Conservation (phyloP, 1,140 invertebrate species). For the Phthorimaea operculella region DNA sequence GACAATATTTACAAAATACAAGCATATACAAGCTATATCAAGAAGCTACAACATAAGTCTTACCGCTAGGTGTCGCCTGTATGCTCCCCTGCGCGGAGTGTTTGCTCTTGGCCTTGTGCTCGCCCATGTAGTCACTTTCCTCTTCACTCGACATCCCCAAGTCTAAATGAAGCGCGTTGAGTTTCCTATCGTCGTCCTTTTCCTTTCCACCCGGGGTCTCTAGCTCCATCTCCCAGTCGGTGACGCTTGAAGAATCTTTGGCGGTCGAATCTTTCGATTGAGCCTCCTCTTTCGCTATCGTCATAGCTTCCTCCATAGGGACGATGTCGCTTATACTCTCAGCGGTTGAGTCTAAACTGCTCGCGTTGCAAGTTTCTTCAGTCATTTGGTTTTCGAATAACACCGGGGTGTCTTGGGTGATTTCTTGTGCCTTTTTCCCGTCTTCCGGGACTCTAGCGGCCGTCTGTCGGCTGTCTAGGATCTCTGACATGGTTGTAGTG, state of each 20-base stretch:
- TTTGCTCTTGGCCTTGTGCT: constrained; percentile 36
- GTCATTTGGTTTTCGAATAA: constrained; percentile 59
- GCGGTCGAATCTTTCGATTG: constrained; percentile 36
- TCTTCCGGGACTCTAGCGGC: constrained; percentile 25
- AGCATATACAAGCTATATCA: no score
- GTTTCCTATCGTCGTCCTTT: constrained; percentile 54
- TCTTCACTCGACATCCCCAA: constrained; percentile 67
- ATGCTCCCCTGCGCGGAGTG: constrained; percentile 41
- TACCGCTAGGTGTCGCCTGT: constrained; percentile 45
- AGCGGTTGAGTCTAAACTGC: constrained; percentile 56
- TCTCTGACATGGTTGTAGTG: constrained; percentile 56
- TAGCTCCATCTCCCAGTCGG: constrained; percentile 71
- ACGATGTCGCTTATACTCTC: constrained; percentile 53
- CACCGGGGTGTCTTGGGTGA: constrained; percentile 69
- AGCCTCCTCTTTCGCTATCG: constrained; percentile 34
- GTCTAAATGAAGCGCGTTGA: constrained; percentile 59
- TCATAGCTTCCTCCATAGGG: constrained; percentile 36
- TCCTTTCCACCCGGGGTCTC: constrained; percentile 64
- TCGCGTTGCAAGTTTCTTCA: constrained; percentile 51
- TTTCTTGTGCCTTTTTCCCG: constrained; percentile 34
- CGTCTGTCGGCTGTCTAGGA: constrained; percentile 46
- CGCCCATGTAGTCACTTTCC: constrained; percentile 54
- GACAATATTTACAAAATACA: no score
- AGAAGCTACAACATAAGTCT: constrained; percentile 16
- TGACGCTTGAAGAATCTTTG: constrained; percentile 57